These are phyloP conservation scores for Micromesistius poutassou DNA, from an alignment of 2,797 vertebrate genomes.

Conservation along the genomic window DNA sequence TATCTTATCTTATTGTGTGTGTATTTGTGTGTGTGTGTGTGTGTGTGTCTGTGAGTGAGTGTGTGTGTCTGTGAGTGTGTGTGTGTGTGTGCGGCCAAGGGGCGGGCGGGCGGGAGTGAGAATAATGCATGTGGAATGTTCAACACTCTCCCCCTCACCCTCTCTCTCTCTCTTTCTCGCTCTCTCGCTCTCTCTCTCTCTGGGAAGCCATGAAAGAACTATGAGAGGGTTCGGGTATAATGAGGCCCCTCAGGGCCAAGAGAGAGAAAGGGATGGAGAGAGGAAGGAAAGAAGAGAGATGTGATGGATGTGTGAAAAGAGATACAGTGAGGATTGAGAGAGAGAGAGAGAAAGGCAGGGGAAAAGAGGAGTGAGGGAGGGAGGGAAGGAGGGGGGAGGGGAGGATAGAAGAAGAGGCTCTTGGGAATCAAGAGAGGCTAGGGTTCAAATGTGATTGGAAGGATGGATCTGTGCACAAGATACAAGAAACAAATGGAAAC, in stretches of 20 bases:
- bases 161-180: too few species aligned
- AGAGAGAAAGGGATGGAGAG: conserved; percentile 13
- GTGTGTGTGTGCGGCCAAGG: neutral
- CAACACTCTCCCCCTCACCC: conserved; percentile 65
- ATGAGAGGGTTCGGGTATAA: conserved; percentile 58
- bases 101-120: conserved; percentile 11
- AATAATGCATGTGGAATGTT: conserved; percentile 73
- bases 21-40: neutral
- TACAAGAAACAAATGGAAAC: neutral
- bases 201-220: conserved; percentile 69
- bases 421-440: neutral
- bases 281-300: neutral
- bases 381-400: neutral
- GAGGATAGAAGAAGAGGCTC: neutral
- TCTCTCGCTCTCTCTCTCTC: conserved; percentile 11
- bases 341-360: neutral
- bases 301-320: neutral
- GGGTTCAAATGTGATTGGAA: neutral
- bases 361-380: neutral
- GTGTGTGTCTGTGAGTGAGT: neutral
- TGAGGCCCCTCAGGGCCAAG: conserved; percentile 44
- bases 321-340: neutral
- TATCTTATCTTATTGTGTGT: too few species aligned
- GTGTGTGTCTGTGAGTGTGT: conserved; percentile 3
- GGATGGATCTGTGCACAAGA: neutral